phyloP scores from a whole-genome alignment of 2,113 vertebrate species.

The Caloenas nicobarica region DNA sequence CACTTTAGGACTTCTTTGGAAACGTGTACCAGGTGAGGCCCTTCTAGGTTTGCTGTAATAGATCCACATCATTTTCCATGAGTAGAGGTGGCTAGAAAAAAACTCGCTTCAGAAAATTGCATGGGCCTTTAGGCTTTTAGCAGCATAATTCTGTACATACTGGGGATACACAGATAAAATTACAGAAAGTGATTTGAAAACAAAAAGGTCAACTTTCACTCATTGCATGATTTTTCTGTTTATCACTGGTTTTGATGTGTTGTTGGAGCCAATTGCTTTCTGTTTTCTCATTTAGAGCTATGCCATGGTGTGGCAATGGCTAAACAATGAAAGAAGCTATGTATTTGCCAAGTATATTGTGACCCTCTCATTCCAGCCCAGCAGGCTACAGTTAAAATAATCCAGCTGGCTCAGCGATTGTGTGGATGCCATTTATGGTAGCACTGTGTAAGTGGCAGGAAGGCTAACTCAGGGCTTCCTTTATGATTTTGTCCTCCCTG shows the following conservation, averaged over 20 bases:
- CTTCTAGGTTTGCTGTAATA: background rate
- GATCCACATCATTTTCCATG: background rate
- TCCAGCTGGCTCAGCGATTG: constrained; percentile 3
- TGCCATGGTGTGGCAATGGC: background rate
- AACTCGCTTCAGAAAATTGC: background rate
- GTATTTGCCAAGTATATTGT: background rate
- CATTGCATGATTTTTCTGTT: background rate
- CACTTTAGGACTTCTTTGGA: background rate
- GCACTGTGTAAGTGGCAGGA: background rate
- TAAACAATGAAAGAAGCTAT: background rate
- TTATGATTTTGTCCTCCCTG: background rate
- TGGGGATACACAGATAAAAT: background rate
- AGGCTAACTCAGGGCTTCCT: background rate
- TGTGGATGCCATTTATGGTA: background rate
- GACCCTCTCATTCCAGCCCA: background rate
- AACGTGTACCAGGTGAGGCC: background rate
- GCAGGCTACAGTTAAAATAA: constrained; percentile 16
- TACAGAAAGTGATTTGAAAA: background rate
- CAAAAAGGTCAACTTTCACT: background rate
- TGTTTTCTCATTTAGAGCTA: background rate
- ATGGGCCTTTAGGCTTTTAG: background rate
- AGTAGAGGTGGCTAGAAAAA: background rate
- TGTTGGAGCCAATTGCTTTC: background rate
- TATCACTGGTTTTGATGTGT: background rate
- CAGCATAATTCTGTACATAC: background rate